Base-by-base conservation (phyloP, 2,113 vertebrate species). In the Myotis lucifugus region DNA sequence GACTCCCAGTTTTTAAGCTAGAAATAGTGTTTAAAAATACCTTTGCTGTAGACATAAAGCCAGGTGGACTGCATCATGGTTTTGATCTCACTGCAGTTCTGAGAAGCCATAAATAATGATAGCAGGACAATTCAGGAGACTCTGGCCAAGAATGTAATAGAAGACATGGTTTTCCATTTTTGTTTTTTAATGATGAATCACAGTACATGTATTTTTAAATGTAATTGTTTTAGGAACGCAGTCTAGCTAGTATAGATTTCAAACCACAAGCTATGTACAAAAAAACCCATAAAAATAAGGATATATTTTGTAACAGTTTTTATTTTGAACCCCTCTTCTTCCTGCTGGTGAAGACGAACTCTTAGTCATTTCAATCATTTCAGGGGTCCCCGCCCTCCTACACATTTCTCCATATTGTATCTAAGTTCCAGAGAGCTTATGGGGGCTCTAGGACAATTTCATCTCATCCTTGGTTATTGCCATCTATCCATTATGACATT, bases 1-100 rank as follows among this genome's bases (percentile, higher is more conserved):
- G 40, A 87, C 29, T 94, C 46, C n/a, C 21, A 88, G 27, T 50
- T 76, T 34, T 94, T 93, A 88, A 88, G 37, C 46, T 56, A 37
- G 66, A 91, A 1, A 18, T 54, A 61, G 23, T 54, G 70, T 93
- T 34, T 32, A 64, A 90, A 93, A 78, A 83, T 69, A 18, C 6
- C 8, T 87, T 87, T 74, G 70, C 64, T 76, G 42, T 50, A 56
- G 59, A 82, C 88, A 59, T 76, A 74, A 69, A 37, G 46, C 48
- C 66, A 77, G 82, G 94, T 66, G 70, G 64, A 70, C 3, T 70
- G 64, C 29, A 48, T 78, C 40, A 74, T 13, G 25, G 40, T 70
- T 94, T 50, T 29, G 69, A 56, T 48, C 82, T 93, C 73, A 59
- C 61, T 29, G 56, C 42, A 46, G 25, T 46, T 86, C 66, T 73